A percentile compares a stretch with the other conserved stretches of the same genome.
Evolutionary conservation across 2,888 invertebrate genomes (phyloP).

Genomic region (Synanthedon tipuliformis): DNA sequence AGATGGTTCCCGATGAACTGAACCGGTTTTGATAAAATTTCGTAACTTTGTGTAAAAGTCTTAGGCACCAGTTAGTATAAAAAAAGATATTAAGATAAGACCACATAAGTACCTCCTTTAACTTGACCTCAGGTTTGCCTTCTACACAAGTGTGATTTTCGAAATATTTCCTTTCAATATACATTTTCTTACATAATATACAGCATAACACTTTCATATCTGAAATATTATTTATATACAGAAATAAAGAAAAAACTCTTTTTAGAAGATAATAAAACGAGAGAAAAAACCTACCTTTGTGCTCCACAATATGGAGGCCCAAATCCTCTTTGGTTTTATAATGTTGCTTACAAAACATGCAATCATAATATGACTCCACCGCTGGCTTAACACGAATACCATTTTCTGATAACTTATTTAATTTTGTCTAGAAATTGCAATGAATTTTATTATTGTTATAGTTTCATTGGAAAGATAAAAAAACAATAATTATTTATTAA

Average conservation of each 20-base stretch:
- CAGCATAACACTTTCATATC: constrained; percentile 40
- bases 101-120: constrained; percentile 8
- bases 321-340: constrained; percentile 45
- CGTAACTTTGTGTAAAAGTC: too few species aligned
- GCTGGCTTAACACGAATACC: constrained; percentile 36
- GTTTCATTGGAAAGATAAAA: not conserved
- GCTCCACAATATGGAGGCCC: constrained; percentile 30
- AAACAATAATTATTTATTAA: not conserved
- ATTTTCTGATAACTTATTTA: constrained; percentile 47
- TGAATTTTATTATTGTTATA: not conserved
- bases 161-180: constrained; percentile 33
- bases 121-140: constrained; percentile 6
- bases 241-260: not conserved
- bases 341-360: constrained; percentile 40
- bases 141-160: constrained; percentile 32
- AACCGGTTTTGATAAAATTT: too few species aligned
- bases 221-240: constrained; percentile 21
- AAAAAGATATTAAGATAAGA: too few species aligned
- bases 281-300: constrained; percentile 30
- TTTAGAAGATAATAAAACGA: too few species aligned
- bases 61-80: too few species aligned
- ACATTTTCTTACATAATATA: constrained; percentile 46
- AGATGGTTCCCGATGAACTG: too few species aligned
- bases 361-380: constrained; percentile 28
- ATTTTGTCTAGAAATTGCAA: constrained; percentile 33